These are phyloP conservation scores for Petromus typicus DNA, from an alignment of 2,113 vertebrate genomes.

Conservation along the genomic window DNA sequence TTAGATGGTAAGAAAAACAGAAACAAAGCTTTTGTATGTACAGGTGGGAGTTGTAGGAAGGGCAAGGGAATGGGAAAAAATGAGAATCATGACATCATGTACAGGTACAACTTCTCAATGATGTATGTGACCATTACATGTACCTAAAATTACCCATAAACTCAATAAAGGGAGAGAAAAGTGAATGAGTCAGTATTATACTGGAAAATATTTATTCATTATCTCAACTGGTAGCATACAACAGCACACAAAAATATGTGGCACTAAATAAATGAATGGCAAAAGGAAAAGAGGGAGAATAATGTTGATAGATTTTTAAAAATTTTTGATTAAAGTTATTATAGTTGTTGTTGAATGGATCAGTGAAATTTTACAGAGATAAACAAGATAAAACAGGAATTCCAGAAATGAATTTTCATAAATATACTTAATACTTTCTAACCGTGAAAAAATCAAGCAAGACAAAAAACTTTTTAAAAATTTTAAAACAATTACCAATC, in stretches of 20 bases:
- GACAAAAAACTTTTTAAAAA: neutral
- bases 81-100: no score
- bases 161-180: no score
- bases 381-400: neutral
- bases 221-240: neutral
- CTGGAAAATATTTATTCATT: neutral
- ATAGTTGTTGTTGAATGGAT: neutral
- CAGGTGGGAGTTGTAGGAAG: no score
- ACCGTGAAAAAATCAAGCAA: neutral
- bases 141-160: no score
- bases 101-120: no score
- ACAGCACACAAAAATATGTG: neutral
- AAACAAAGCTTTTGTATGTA: no score
- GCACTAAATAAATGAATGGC: neutral
- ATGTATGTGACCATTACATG: no score
- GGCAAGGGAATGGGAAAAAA: no score
- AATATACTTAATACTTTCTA: neutral
- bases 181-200: neutral
- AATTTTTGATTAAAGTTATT: neutral
- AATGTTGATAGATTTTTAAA: no score
- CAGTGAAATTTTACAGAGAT: neutral
- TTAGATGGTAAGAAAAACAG: no score
- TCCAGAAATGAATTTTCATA: neutral
- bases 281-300: neutral
- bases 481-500: neutral